Evolutionary conservation across 2,888 invertebrate genomes (phyloP), one percentile per base, ranked within the genome.

Genomic region (Drosophila acutilabella): DNA sequence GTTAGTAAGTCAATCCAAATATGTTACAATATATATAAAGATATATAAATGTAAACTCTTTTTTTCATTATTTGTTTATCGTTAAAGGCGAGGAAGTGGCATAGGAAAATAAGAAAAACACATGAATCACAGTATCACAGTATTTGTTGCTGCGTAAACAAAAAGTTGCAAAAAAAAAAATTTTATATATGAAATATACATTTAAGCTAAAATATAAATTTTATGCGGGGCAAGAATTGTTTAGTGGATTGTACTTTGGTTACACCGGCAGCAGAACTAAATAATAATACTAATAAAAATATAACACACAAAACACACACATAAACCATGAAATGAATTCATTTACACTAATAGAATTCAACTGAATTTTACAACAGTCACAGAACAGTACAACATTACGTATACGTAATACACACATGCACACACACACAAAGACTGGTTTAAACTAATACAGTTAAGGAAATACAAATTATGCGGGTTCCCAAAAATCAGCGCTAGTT

Each of bases 201-300:
- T 66, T 61, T 54, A 56, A 33, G 48, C 58, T 54, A 54, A 47
- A 41, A n/a, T 16, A n/a, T 10, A 56, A 56, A 52, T 41, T 42
- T 16, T 54, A 66, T 65, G 60, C 26, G 36, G 58, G 80, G 75
- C 80, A 75, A 75, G 75, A 68, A 60, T 64, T 58, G 30, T 65
- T 66, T 20, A 64, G 18, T 58, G 42, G 38, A 78, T 81, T 81
- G 78, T 81, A 78, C 78, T 78, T 78, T 79, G 78, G 78, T 81
- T 81, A 78, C 75, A 74, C 48, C 74, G 62, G 41, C 65, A 65
- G 59, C 74, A 69, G 59, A 54, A 44, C 42, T 66, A 59, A 61
- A 66, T 30, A 56, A 33, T 58, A 57, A 61, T 41, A 36, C 30
- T 47, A 52, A 47, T 68, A 40, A n/a, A 53, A 26, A 18, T 26